Evolutionary conservation across 2,888 invertebrate genomes (phyloP), one percentile per base, ranked within the genome.

Genomic region (Drosophila mimetica): DNA sequence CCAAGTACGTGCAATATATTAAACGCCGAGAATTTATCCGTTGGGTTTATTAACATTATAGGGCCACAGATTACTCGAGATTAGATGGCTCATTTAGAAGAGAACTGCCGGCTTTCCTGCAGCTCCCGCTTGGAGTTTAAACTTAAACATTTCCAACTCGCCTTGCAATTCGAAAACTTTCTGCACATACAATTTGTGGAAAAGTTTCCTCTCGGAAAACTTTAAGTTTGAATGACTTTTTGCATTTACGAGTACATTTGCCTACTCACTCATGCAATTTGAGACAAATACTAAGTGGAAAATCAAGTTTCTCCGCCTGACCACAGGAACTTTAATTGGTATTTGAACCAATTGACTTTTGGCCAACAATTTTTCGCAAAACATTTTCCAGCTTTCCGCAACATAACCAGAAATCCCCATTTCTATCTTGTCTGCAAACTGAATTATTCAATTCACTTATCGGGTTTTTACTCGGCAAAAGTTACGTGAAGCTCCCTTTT

Each of bases 1-100:
- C 53, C 71, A 75, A 84, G 85, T 70, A 81, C 79, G 71, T 75
- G 82, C 79, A 71, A 79, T 82, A 74, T 72, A 77, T 82, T 79
- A 77, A 57, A 41, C 50, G 58, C 34, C 42, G 47, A 60, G 65
- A 67, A 63, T 60, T 63, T 50, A 50, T 79, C 64, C 73, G 71
- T 57, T 65, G 69, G 66, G 74, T 66, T 77, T 86, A 80, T 86
- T 75, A 80, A 71, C 75, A 75, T 74, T 77, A 79, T 81, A 77
- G 74, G 20, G 53, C 48, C 58, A 61, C 67, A 55, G 76, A 77
- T 81, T 84, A 74, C 60, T 53, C 52, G 22, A 66, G 82, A 84
- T 84, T 81, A 84, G 61, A 71, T 77, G 72, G 63, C 69, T 73
- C 77, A 75, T 79, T 77, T 71, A 50, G 53, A 30, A 58, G 53